Percentiles rank a stretch among this genome's conserved stretches.
Evolutionary conservation across 2,113 vertebrate species (phyloP).

Genomic region (Sminthopsis crassicaudata): DNA sequence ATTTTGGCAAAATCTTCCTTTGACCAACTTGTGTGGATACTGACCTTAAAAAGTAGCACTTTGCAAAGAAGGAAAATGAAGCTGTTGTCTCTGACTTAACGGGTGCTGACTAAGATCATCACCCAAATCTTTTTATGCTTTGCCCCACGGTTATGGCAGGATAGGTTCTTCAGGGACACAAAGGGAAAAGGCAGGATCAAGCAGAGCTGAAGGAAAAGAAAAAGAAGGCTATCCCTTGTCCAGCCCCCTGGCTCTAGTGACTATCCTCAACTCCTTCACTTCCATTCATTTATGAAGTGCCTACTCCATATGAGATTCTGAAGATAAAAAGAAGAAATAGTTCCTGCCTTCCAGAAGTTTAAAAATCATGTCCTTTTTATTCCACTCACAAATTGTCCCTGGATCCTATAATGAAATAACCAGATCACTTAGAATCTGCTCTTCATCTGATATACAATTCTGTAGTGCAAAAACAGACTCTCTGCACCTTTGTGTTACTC

Average conservation of each 20-base stretch:
- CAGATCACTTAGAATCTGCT: not conserved
- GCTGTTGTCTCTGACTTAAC: not conserved
- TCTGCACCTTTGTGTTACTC: not conserved
- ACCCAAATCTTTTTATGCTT: not conserved
- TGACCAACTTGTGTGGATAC: not conserved
- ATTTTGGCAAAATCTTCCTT: not conserved
- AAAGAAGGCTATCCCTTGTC: conserved; percentile 1
- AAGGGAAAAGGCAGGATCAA: not conserved
- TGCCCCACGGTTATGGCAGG: not conserved
- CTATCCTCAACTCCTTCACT: not conserved
- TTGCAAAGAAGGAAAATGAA: not conserved
- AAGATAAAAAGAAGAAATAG: not conserved
- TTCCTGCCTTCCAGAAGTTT: not conserved
- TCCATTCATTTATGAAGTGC: not conserved
- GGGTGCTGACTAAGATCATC: not conserved
- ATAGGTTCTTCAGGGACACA: not conserved
- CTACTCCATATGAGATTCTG: not conserved
- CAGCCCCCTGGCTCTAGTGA: not conserved
- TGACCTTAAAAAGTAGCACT: not conserved
- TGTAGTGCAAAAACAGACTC: not conserved
- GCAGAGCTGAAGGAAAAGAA: not conserved
- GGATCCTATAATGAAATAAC: not conserved
- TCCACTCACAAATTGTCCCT: not conserved
- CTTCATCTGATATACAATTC: not conserved
- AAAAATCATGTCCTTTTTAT: not conserved